These are phyloP conservation scores for Semaprochilodus insignis DNA, from an alignment of 2,797 vertebrate genomes.

Conservation along the genomic window DNA sequence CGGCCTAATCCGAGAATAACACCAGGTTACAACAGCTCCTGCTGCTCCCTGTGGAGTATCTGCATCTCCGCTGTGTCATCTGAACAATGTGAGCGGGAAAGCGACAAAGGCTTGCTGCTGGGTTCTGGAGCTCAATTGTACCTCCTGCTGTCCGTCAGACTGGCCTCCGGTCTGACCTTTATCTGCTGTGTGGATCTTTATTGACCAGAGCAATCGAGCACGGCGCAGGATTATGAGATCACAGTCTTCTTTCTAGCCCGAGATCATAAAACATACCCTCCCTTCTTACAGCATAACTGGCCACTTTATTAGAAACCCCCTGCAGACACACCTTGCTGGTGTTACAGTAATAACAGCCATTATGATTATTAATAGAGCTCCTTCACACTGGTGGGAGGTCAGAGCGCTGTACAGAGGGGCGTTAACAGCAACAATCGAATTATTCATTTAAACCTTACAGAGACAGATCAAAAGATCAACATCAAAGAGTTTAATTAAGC, in stretches of 20 bases:
- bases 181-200: neutral
- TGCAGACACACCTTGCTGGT: neutral
- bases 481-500: too few species aligned
- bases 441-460: too few species aligned
- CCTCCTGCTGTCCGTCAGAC: slow-evolving; percentile 35
- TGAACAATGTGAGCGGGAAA: slow-evolving; percentile 35
- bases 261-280: neutral
- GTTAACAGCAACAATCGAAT: too few species aligned
- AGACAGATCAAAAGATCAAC: too few species aligned
- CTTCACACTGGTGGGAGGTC: too few species aligned
- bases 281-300: neutral
- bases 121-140: slow-evolving; percentile 32
- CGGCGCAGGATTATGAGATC: neutral
- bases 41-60: slow-evolving; percentile 20
- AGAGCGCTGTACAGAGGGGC: too few species aligned
- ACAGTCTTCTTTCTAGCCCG: too few species aligned
- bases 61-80: slow-evolving; percentile 51
- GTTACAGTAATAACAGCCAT: neutral
- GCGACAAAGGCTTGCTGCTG: slow-evolving; percentile 30
- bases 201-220: too few species aligned
- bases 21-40: slow-evolving; percentile 1
- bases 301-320: neutral
- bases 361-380: too few species aligned
- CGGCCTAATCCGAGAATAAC: slow-evolving; percentile 35
- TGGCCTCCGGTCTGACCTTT: slow-evolving; percentile 54